phyloP scores from a whole-genome alignment of 2,888 invertebrate genomes.

The Macrosiphum euphorbiae region DNA sequence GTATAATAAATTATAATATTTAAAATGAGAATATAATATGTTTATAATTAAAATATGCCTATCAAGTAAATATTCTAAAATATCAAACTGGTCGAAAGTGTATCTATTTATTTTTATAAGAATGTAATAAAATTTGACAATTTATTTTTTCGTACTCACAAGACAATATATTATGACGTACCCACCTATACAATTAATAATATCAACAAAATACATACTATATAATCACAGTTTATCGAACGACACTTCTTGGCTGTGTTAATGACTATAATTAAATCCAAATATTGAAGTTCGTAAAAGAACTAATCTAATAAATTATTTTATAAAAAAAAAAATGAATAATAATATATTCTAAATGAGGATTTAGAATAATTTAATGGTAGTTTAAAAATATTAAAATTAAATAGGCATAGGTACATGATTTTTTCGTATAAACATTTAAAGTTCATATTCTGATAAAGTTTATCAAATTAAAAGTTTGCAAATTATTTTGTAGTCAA shows the following conservation, averaged over 20 bases:
- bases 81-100: background rate
- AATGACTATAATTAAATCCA: background rate
- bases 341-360: too few species aligned
- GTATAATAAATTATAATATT: background rate
- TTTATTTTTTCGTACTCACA: background rate
- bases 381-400: too few species aligned
- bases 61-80: background rate
- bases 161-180: background rate
- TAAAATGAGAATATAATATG: background rate
- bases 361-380: too few species aligned
- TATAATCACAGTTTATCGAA: background rate
- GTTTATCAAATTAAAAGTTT: too few species aligned
- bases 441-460: too few species aligned
- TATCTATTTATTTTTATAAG: background rate
- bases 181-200: background rate
- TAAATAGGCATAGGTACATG: too few species aligned
- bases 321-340: too few species aligned
- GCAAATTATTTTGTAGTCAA: too few species aligned
- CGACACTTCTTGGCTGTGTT: background rate
- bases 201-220: background rate
- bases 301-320: too few species aligned
- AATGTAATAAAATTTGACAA: background rate
- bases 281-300: background rate
- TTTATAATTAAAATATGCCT: background rate
- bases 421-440: too few species aligned